phyloP scores from a whole-genome alignment of 1,140 invertebrate species.

The Eubasilissa regina region DNA sequence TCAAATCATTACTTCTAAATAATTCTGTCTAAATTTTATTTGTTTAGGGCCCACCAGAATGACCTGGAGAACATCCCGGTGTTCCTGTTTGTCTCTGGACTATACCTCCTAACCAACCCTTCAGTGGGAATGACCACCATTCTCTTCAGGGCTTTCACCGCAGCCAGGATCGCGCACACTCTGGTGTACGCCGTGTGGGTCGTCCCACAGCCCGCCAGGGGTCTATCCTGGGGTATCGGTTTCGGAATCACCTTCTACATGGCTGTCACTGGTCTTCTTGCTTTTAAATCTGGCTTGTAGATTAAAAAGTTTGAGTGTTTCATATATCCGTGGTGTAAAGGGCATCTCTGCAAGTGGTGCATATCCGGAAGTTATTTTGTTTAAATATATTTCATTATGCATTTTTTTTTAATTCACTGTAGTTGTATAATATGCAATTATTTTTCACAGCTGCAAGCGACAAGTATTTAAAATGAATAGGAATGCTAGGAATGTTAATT shows the following conservation, averaged over 20 bases:
- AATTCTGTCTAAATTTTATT: not conserved
- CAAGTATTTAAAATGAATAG: too few species aligned
- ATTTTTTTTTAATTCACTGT: too few species aligned
- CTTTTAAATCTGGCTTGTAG: slow-evolving; percentile 55
- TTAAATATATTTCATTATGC: too few species aligned
- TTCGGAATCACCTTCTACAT: slow-evolving; percentile 69
- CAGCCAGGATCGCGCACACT: slow-evolving; percentile 74
- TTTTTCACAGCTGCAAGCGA: too few species aligned
- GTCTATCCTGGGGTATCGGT: slow-evolving; percentile 66
- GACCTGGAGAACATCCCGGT: slow-evolving; percentile 84
- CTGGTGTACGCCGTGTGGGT: slow-evolving; percentile 73
- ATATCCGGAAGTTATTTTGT: too few species aligned
- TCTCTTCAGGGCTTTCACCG: slow-evolving; percentile 74
- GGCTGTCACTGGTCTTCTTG: slow-evolving; percentile 62
- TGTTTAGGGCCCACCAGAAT: slow-evolving; percentile 79
- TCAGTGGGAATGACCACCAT: slow-evolving; percentile 66
- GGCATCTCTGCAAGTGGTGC: too few species aligned
- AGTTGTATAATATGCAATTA: too few species aligned
- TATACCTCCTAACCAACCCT: slow-evolving; percentile 78
- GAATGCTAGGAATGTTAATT: too few species aligned
- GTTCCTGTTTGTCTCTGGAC: slow-evolving; percentile 76
- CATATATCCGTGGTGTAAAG: too few species aligned
- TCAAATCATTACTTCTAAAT: too few species aligned
- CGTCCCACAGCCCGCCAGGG: slow-evolving; percentile 73
- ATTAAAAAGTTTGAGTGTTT: not conserved